Percentiles rank a stretch among this genome's conserved stretches.
phyloP scores from a whole-genome alignment of 1,140 invertebrate genomes.

The Zaprionus nigranus region DNA sequence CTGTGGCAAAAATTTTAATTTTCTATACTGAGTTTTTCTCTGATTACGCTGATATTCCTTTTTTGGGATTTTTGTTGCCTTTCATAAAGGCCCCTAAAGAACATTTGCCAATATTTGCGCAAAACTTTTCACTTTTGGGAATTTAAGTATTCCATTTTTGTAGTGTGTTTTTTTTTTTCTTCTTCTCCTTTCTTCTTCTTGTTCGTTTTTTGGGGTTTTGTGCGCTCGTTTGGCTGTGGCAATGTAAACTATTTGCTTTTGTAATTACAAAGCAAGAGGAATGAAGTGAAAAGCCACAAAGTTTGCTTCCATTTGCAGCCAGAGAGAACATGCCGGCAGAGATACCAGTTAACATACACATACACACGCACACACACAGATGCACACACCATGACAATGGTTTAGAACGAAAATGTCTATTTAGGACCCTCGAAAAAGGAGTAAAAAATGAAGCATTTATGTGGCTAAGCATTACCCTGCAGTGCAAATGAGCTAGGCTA shows the following conservation, averaged over 20 bases:
- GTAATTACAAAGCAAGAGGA: conserved; percentile 61
- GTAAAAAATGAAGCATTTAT: conserved; percentile 7
- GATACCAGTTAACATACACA: conserved; percentile 44
- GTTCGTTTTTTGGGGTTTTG: conserved; percentile 21
- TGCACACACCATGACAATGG: conserved; percentile 27
- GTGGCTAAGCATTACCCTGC: conserved; percentile 39
- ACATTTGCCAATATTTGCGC: conserved; percentile 46
- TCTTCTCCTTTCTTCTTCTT: conserved; percentile 13
- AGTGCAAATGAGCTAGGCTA: background rate
- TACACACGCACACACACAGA: conserved; percentile 13
- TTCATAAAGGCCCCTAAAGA: conserved; percentile 28
- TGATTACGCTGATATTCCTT: conserved; percentile 1
- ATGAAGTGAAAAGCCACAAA: conserved; percentile 76
- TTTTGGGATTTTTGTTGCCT: background rate
- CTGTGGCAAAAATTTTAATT: conserved; percentile 7
- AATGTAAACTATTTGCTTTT: conserved; percentile 62
- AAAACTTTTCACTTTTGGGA: conserved; percentile 27
- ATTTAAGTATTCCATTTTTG: conserved; percentile 40
- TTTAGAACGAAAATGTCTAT: conserved; percentile 54
- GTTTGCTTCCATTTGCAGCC: conserved; percentile 49
- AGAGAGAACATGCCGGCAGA: conserved; percentile 42
- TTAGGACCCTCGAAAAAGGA: conserved; percentile 19
- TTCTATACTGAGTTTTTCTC: background rate
- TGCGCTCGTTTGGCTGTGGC: conserved; percentile 28
- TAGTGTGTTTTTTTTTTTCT: conserved; percentile 13